phyloP scores from a whole-genome alignment of 1,140 invertebrate species.

The Anastrepha ludens region DNA sequence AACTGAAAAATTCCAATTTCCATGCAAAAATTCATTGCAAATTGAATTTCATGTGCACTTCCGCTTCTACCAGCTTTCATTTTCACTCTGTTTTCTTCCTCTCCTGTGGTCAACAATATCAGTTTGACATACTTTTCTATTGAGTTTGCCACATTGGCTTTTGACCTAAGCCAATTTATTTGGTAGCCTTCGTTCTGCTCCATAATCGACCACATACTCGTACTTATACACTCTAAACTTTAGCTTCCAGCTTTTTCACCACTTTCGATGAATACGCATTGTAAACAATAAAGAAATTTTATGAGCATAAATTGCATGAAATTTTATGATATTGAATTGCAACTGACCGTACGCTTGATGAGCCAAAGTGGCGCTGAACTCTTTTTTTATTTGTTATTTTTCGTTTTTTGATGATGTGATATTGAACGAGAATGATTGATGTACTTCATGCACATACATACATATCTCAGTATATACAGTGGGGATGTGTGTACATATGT shows the following conservation, averaged over 20 bases:
- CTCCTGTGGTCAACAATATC: background rate
- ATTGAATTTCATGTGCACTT: slow-evolving; percentile 26
- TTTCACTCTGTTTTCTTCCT: background rate
- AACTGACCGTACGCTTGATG: slow-evolving; percentile 17
- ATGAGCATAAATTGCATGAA: slow-evolving; percentile 41
- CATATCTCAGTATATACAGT: background rate
- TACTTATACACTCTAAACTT: background rate
- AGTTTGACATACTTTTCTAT: slow-evolving; percentile 30
- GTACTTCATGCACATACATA: background rate
- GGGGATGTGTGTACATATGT: background rate
- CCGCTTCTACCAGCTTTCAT: background rate
- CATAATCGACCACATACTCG: background rate
- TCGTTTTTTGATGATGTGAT: background rate
- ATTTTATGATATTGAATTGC: slow-evolving; percentile 30
- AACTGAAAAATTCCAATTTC: slow-evolving; percentile 26
- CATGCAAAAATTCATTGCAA: slow-evolving; percentile 19
- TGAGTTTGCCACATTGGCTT: slow-evolving; percentile 24
- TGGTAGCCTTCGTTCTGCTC: background rate
- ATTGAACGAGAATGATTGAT: background rate
- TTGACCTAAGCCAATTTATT: slow-evolving; percentile 27
- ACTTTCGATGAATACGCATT: slow-evolving; percentile 25
- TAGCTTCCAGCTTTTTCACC: background rate
- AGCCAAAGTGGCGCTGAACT: background rate
- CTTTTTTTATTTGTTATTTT: background rate
- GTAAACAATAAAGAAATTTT: slow-evolving; percentile 3